phyloP scores from a whole-genome alignment of 2,113 vertebrate species.

The Stomatorhinus ivindoensis region DNA sequence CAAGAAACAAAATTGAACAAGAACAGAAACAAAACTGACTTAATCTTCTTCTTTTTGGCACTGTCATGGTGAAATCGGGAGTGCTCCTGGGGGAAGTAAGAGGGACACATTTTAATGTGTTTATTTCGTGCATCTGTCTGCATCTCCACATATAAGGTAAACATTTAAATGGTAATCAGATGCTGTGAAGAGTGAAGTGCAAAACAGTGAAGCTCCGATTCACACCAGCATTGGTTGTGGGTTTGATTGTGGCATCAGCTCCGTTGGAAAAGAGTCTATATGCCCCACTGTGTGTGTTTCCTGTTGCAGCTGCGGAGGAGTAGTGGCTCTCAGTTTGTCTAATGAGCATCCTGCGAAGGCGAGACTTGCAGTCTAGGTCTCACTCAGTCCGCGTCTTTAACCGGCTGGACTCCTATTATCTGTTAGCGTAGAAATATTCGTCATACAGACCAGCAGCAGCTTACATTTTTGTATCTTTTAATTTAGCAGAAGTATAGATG shows the following conservation, averaged over 20 bases:
- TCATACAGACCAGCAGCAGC: not conserved
- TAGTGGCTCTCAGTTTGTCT: not conserved
- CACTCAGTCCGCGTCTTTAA: not conserved
- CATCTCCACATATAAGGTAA: not conserved
- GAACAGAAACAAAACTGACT: constrained; percentile 40
- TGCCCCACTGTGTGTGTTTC: not conserved
- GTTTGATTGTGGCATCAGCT: not conserved
- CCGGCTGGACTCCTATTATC: not conserved
- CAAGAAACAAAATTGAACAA: not conserved
- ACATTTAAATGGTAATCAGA: not conserved
- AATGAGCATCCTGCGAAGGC: not conserved
- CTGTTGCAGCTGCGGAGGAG: not conserved
- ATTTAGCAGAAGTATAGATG: not conserved
- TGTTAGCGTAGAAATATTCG: not conserved
- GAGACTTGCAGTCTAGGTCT: not conserved
- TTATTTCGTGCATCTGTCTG: not conserved
- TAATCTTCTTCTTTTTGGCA: constrained; percentile 49
- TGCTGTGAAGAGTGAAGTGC: not conserved
- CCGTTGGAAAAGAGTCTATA: not conserved
- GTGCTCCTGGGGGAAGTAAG: constrained; percentile 45
- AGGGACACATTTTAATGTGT: not conserved
- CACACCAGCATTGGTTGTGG: not conserved
- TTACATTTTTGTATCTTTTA: not conserved
- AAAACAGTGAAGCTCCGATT: not conserved
- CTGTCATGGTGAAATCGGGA: constrained; percentile 36